Conservation (phyloP, 2,797 vertebrate species). For the Eulemur rubriventer region DNA sequence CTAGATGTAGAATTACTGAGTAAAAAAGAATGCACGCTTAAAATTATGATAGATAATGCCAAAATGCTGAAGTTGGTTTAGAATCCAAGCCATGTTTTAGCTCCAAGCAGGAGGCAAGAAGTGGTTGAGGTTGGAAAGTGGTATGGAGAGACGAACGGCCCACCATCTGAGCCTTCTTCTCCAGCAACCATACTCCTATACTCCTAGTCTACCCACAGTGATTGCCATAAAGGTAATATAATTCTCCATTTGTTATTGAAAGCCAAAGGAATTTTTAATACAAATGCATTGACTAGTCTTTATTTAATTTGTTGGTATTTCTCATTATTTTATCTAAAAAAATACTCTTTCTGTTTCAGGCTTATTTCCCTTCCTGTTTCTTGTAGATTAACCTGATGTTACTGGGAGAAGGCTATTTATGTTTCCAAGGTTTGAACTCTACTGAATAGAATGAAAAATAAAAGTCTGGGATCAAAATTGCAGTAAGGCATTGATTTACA, state of each 20-base stretch:
- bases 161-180: background rate
- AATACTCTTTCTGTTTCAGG: background rate
- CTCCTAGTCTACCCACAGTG: background rate
- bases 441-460: background rate
- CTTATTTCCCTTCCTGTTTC: constrained; percentile 24
- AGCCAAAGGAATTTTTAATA: constrained; percentile 13
- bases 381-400: background rate
- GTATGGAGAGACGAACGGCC: background rate
- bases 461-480: background rate
- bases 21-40: background rate
- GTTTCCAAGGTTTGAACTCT: constrained; percentile 6
- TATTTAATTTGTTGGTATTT: background rate
- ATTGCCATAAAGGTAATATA: background rate
- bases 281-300: background rate
- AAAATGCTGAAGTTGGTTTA: background rate
- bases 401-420: background rate
- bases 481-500: background rate
- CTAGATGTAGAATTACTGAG: background rate
- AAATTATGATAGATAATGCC: background rate
- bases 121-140: background rate
- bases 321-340: background rate
- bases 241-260: constrained; percentile 30
- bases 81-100: background rate
- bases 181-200: background rate
- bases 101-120: background rate